Conservation (phyloP, 2,888 invertebrate genomes). For the Euproctis similis region DNA sequence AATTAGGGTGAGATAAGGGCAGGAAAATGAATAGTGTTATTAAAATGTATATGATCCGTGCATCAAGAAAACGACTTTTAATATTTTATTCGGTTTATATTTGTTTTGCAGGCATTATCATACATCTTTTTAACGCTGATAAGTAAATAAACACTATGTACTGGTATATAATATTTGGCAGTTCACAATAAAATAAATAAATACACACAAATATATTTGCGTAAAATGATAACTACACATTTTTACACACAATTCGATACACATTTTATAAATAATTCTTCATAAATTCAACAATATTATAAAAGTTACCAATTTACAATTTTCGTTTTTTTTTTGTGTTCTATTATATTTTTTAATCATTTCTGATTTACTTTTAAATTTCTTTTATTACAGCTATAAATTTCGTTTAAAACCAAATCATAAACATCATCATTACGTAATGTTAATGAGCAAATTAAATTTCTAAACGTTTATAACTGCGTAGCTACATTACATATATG, state of each 20-base stretch:
- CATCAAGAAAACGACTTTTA: conserved; percentile 24
- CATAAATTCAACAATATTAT: conserved; percentile 65
- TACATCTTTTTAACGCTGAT: conserved; percentile 59
- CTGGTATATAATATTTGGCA: conserved; percentile 29
- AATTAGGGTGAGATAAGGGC: too few species aligned
- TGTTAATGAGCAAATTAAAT: conserved; percentile 22
- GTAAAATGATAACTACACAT: conserved; percentile 32
- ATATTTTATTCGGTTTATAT: conserved; percentile 54
- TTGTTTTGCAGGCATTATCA: conserved; percentile 59
- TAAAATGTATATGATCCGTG: too few species aligned
- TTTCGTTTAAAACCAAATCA: conserved; percentile 11
- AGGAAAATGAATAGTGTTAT: too few species aligned
- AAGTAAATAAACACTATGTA: conserved; percentile 40
- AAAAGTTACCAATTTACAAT: conserved; percentile 66
- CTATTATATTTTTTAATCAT: conserved; percentile 29
- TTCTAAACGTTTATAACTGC: conserved; percentile 24
- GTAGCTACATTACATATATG: conserved; percentile 26
- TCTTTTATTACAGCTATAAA: conserved; percentile 19
- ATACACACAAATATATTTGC: conserved; percentile 21
- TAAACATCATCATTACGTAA: too few species aligned
- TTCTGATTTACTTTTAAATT: conserved; percentile 41
- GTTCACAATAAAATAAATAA: conserved; percentile 20
- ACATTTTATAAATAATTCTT: conserved; percentile 48
- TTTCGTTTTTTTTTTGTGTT: conserved; percentile 43
- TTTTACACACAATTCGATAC: conserved; percentile 30